Base-by-base conservation (phyloP, 2,113 vertebrate genomes). In the Gasterosteus nipponicus region DNA sequence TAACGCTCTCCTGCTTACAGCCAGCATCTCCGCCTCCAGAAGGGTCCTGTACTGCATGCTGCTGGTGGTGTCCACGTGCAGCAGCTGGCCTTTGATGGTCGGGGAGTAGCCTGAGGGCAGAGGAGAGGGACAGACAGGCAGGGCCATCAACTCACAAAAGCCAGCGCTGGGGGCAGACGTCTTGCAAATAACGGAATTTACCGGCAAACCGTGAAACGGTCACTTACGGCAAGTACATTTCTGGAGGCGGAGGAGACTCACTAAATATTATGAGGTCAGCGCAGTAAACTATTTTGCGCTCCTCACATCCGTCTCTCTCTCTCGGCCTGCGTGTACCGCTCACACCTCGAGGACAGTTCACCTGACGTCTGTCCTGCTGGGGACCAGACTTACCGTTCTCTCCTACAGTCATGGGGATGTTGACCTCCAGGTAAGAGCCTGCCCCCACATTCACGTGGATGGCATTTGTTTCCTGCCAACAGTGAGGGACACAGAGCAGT, bases 401-500 rank as follows among this genome's bases (percentile, higher is more conserved):
- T 68, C 95, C 89, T 19, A 99, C 97, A 73, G 96, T 97, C 97
- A 98, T 97, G 49, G 98, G 98, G 91, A 99, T 98, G 91, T 99
- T 99, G 87, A 99, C 95, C 93, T 99, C 98, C 93, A 99, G 93
- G 89, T 99, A 99, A n/a, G 98, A 99, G 75, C 98, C 98, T 61
- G 98, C 98, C 66, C 98, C 98, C 63, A 99, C 97, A 42, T 99
- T 99, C 72, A 99, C 98, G 93, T 99, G 98, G n/a, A 99, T 95
- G 82, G 98, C 98, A 88, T 99, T 99, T 5, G 98, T 99, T 93
- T 99, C 98, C 98, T 99, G 81, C 65, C 62, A 86, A 77, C 75
- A 84, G 67, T 39, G 64, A 78, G 69, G 46, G 80, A 75, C 11
- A 69, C 2, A 33, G 61, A 53, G 53, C 51, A 49, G 26, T 82